These are phyloP conservation scores for Daubentonia madagascariensis DNA, from an alignment of 2,113 vertebrate genomes.

Conservation along the genomic window DNA sequence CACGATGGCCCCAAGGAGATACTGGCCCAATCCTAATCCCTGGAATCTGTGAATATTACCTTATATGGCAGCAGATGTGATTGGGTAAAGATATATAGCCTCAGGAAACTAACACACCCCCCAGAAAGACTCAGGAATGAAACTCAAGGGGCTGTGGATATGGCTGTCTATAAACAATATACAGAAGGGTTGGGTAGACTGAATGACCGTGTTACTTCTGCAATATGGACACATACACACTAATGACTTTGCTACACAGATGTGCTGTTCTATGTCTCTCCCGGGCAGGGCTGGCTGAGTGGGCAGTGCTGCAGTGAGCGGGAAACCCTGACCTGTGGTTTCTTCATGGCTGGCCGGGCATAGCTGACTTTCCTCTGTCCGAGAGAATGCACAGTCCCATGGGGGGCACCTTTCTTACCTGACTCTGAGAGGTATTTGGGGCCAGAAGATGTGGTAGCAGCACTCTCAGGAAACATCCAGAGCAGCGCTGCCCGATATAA, in stretches of 20 bases:
- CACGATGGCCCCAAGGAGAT: rapidly evolving
- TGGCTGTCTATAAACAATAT: rapidly evolving
- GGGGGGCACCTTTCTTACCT: rapidly evolving
- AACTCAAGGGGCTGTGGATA: neutral
- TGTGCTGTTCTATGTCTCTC: neutral
- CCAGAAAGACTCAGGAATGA: neutral
- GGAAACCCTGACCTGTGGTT: rapidly evolving
- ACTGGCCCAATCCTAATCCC: rapidly evolving
- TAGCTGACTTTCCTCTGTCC: rapidly evolving
- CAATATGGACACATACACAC: neutral
- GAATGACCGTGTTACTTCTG: rapidly evolving
- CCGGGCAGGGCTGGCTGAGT: neutral
- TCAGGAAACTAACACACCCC: rapidly evolving
- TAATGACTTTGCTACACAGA: neutral
- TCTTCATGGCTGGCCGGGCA: rapidly evolving
- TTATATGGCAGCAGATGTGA: rapidly evolving
- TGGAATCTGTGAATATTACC: neutral
- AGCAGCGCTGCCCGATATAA: rapidly evolving
- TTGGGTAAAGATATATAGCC: too few relatives aligned
- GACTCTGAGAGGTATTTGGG: neutral
- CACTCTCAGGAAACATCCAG: neutral
- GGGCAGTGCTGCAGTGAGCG: neutral
- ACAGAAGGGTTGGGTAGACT: neutral
- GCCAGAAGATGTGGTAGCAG: rapidly evolving
- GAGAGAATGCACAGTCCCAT: rapidly evolving